Conservation (phyloP, 1,140 invertebrate genomes). For the Rhagoletis pomonella region DNA sequence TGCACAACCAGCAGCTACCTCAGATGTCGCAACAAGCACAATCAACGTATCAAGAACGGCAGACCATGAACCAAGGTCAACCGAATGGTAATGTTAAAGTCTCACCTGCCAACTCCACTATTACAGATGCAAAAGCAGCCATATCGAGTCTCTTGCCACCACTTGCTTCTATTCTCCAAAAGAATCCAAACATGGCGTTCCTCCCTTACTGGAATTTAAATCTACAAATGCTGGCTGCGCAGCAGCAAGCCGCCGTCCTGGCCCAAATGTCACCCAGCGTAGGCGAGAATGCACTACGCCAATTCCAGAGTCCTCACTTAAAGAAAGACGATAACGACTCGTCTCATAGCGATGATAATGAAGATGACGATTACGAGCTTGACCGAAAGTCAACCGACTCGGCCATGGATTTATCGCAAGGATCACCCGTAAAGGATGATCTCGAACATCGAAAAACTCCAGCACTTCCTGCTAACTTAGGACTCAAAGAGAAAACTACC, state of each 20-base stretch:
- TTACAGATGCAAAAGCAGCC: background rate
- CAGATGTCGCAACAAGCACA: constrained; percentile 28
- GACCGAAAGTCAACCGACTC: constrained; percentile 70
- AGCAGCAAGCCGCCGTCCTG: constrained; percentile 70
- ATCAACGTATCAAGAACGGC: background rate
- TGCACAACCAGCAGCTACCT: constrained; percentile 56
- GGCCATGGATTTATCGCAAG: constrained; percentile 71
- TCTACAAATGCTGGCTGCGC: constrained; percentile 73
- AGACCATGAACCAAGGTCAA: background rate
- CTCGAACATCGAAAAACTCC: constrained; percentile 55
- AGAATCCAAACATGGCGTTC: constrained; percentile 72
- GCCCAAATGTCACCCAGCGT: constrained; percentile 68
- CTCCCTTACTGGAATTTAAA: constrained; percentile 74
- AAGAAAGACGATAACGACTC: constrained; percentile 40
- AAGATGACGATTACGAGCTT: constrained; percentile 65
- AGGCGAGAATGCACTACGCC: constrained; percentile 66
- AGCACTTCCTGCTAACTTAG: constrained; percentile 66
- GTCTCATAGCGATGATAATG: constrained; percentile 57
- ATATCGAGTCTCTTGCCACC: constrained; percentile 65
- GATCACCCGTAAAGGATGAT: constrained; percentile 68
- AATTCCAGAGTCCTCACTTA: constrained; percentile 58
- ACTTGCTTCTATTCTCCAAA: constrained; percentile 69
- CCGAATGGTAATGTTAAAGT: constrained; percentile 40
- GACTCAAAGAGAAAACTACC: constrained; percentile 63
- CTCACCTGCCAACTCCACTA: background rate